A percentile compares a stretch with the other conserved stretches of the same genome.
These are phyloP conservation scores for Meteorus cinctellus DNA, from an alignment of 2,888 invertebrate species.

Conservation along the genomic window DNA sequence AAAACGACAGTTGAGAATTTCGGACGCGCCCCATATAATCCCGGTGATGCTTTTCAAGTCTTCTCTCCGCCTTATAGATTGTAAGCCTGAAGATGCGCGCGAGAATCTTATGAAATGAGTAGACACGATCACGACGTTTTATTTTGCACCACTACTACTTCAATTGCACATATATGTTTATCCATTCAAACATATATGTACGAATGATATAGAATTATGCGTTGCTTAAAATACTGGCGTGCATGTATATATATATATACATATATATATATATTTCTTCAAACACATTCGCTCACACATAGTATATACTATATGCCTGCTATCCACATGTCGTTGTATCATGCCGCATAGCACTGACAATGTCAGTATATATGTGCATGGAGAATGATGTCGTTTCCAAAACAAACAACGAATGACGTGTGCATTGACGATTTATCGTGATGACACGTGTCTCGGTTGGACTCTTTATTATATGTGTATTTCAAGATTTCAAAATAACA, in stretches of 20 bases:
- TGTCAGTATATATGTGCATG: slow-evolving; percentile 35
- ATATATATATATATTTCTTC: not conserved
- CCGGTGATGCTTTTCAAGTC: slow-evolving; percentile 68
- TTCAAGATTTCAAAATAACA: slow-evolving; percentile 20
- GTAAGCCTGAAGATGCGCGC: slow-evolving; percentile 44
- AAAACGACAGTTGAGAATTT: slow-evolving; percentile 49
- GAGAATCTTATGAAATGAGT: slow-evolving; percentile 37
- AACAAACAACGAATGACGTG: slow-evolving; percentile 67
- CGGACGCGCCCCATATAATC: slow-evolving; percentile 72
- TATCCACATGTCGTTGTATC: slow-evolving; percentile 53
- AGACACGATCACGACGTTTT: slow-evolving; percentile 25
- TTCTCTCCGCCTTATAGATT: slow-evolving; percentile 63
- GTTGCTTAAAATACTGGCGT: not conserved
- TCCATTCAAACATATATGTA: not conserved
- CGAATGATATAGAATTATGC: not conserved
- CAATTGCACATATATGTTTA: not conserved
- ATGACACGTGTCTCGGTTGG: slow-evolving; percentile 65
- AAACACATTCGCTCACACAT: not conserved
- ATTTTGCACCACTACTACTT: slow-evolving; percentile 12
- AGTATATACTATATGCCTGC: not conserved
- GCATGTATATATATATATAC: not conserved
- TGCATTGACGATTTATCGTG: slow-evolving; percentile 71
- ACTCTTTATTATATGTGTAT: slow-evolving; percentile 6
- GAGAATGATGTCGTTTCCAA: slow-evolving; percentile 58
- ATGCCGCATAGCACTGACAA: slow-evolving; percentile 47